Base-by-base conservation (phyloP, 2,113 vertebrate species). In the Elaphurus davidianus region DNA sequence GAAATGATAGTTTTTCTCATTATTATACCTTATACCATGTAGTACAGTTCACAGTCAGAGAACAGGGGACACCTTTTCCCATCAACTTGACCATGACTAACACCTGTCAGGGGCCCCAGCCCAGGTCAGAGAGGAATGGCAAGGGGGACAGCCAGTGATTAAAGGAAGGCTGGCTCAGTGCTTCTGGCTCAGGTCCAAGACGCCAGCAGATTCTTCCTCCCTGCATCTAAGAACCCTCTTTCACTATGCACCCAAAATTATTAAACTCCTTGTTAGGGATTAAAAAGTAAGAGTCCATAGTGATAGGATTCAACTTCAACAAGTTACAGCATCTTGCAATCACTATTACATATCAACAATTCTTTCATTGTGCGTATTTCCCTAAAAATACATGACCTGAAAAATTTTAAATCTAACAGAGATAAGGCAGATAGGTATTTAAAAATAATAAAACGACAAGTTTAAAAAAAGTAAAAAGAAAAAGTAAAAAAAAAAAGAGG, bases 1-100 rank as follows among this genome's bases (percentile, higher is more conserved):
- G 33, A 83, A 67, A 97, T 25, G 36, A 11, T 33, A 93, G 91
- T 97, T 87, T 85, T 89, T 92, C 71, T 87, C 60, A 91, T 3
- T 16, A 52, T 83, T 62, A 50, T 52, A 87, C n/a, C 8, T 82
- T 36, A 60, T 50, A 50, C 83, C 36, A 74, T 14, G 28, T 23
- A 52, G 19, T 87, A 36, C 13, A 85, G n/a, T 55, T 81, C 54
- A 50, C 36, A 83, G 7, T 62, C 45, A 90, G 36, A 43, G 50
- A 84, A 45, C 5, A 45, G 45, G 40, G 57, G 47, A 87, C 4
- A 19, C 23, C 25, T 28, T 91, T 64, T 59, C 74, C 45, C 15
- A 23, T 47, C 90, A 93, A 14, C 17, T 71, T 82, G 74, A 90
- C 33, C 6, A 10, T 9, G 52, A 94, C 45, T 52, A 88, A 83